phyloP scores from a whole-genome alignment of 1,140 invertebrate genomes.

The Drosophila tani region DNA sequence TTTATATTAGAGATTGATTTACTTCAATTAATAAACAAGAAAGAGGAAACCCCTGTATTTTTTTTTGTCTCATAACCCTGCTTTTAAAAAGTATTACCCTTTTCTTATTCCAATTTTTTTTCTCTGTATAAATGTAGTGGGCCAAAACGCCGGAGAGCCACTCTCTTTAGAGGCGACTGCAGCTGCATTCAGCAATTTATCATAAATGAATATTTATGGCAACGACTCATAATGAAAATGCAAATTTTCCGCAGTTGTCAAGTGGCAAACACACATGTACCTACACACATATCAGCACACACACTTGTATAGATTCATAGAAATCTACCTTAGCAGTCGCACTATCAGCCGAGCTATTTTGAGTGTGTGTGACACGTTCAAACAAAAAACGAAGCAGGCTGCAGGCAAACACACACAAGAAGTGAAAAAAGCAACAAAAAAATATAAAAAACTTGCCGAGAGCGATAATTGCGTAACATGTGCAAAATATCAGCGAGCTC shows the following conservation, averaged over 20 bases:
- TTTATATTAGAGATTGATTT: no score
- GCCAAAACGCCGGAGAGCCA: background rate
- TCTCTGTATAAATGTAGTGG: background rate
- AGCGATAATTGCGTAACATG: slow-evolving; percentile 74
- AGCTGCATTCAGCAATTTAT: slow-evolving; percentile 38
- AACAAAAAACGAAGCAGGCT: slow-evolving; percentile 45
- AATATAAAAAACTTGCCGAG: slow-evolving; percentile 26
- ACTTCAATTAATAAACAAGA: no score
- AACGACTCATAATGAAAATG: slow-evolving; percentile 62
- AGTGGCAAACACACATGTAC: slow-evolving; percentile 27
- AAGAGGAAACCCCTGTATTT: no score
- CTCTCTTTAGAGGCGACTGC: slow-evolving; percentile 16
- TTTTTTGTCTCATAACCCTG: no score
- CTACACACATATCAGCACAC: slow-evolving; percentile 4
- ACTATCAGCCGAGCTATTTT: slow-evolving; percentile 20
- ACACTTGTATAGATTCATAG: slow-evolving; percentile 1
- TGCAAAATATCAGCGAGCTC: slow-evolving; percentile 50
- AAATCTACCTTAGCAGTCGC: slow-evolving; percentile 13
- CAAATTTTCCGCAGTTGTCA: slow-evolving; percentile 60
- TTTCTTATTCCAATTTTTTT: background rate
- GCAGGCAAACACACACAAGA: slow-evolving; percentile 38
- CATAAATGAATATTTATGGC: slow-evolving; percentile 43
- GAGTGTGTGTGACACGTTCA: slow-evolving; percentile 33
- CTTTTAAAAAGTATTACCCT: no score
- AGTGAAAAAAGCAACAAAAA: slow-evolving; percentile 11